These are phyloP conservation scores for Corbicula japonica DNA, from an alignment of 2,888 invertebrate genomes.

Conservation along the genomic window DNA sequence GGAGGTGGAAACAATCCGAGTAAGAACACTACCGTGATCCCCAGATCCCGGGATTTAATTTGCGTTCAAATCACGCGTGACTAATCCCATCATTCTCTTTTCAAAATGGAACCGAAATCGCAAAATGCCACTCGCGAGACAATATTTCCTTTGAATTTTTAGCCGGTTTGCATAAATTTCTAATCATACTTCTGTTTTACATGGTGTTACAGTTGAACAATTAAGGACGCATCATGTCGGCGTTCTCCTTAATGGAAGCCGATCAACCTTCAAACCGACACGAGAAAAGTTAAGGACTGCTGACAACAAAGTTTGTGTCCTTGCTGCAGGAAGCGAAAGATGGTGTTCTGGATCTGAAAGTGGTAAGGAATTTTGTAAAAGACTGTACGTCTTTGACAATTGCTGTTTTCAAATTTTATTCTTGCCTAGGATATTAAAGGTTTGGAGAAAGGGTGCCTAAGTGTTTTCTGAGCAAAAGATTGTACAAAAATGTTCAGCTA, in stretches of 20 bases:
- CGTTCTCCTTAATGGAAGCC: constrained; percentile 9
- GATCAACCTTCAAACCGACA: constrained; percentile 89
- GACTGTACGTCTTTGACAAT: too few species aligned
- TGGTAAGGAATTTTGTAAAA: constrained; percentile 91
- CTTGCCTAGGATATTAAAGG: too few species aligned
- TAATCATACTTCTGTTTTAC: not conserved
- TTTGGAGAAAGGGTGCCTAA: too few species aligned
- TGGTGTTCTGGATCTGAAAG: constrained; percentile 97
- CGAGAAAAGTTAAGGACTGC: constrained; percentile 96
- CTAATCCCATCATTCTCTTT: constrained; percentile 34
- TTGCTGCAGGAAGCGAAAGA: constrained; percentile 96
- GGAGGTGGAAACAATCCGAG: too few species aligned
- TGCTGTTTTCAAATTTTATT: not conserved
- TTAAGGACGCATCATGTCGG: constrained; percentile 19
- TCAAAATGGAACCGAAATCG: constrained; percentile 29
- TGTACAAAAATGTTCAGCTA: too few species aligned
- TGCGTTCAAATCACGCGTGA: constrained; percentile 28
- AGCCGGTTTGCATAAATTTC: not conserved
- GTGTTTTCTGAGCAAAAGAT: too few species aligned
- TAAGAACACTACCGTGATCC: too few species aligned
- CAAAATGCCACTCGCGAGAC: constrained; percentile 21
- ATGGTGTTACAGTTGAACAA: not conserved
- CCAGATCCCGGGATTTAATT: too few species aligned
- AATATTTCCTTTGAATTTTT: not conserved
- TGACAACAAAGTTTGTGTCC: constrained; percentile 96